These are phyloP conservation scores for Serinus canaria DNA, from an alignment of 2,113 vertebrate genomes.

Conservation along the genomic window DNA sequence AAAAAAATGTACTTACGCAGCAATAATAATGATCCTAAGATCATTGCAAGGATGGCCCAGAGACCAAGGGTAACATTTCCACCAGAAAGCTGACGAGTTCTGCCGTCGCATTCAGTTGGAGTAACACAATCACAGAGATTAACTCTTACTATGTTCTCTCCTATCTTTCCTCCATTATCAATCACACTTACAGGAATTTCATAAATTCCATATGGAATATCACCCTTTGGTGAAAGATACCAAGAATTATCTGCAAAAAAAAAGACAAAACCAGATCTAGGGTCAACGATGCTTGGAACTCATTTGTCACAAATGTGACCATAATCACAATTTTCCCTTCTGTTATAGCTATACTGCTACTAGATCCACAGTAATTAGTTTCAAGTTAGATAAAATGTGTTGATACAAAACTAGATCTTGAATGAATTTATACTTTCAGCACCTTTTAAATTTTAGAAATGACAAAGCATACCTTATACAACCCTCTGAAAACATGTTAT, in stretches of 20 bases:
- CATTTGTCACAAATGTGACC: fast-evolving
- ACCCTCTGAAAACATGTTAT: background rate
- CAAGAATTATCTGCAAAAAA: slow-evolving; percentile 70
- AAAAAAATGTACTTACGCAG: slow-evolving; percentile 78
- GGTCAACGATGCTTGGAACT: background rate
- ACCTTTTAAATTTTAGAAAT: background rate
- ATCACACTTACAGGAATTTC: slow-evolving; percentile 69
- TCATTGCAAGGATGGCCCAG: slow-evolving; percentile 83
- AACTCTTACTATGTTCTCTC: slow-evolving; percentile 52
- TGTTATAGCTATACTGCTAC: background rate
- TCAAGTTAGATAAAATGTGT: background rate
- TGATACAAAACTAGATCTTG: background rate
- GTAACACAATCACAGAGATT: slow-evolving; percentile 71
- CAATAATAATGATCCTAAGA: slow-evolving; percentile 81
- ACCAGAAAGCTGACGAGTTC: fast-evolving
- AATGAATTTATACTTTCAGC: background rate
- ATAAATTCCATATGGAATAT: slow-evolving; percentile 67
- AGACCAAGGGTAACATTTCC: slow-evolving; percentile 72
- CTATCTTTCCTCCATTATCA: slow-evolving; percentile 75
- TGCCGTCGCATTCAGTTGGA: background rate
- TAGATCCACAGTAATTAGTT: background rate
- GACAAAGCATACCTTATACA: background rate
- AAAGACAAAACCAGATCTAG: background rate
- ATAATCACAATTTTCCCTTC: background rate
- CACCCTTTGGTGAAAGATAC: slow-evolving; percentile 53